phyloP scores from a whole-genome alignment of 2,888 invertebrate species.

The Bursaphelenchus okinawaensis region DNA sequence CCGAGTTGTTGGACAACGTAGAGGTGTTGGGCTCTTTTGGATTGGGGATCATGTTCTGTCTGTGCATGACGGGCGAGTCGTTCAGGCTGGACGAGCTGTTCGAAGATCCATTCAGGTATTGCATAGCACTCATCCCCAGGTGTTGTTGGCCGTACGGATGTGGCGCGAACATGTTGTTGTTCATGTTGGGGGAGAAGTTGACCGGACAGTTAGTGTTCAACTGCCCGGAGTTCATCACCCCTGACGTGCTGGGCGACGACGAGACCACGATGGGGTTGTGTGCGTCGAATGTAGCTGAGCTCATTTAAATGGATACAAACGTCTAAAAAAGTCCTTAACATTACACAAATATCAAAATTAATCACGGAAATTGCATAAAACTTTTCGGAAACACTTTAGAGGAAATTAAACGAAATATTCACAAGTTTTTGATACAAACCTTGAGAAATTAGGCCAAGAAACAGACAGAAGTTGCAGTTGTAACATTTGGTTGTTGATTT shows the following conservation, averaged over 20 bases:
- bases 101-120: not conserved
- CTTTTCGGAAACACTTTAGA: too few relatives aligned
- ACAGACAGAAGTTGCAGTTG: too few relatives aligned
- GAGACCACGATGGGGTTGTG: not conserved
- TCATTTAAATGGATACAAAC: too few relatives aligned
- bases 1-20: not conserved
- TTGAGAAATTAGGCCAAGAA: too few relatives aligned
- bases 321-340: too few relatives aligned
- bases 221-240: not conserved
- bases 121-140: not conserved
- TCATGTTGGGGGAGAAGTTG: not conserved
- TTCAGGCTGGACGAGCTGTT: not conserved
- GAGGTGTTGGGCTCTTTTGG: not conserved
- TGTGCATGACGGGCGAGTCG: not conserved
- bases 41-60: not conserved
- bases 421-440: too few relatives aligned
- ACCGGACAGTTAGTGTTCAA: not conserved
- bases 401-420: too few relatives aligned
- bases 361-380: too few relatives aligned
- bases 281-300: not conserved
- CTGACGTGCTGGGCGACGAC: not conserved
- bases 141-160: not conserved
- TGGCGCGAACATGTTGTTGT: not conserved
- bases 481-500: too few relatives aligned
- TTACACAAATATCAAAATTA: too few relatives aligned